Evolutionary conservation across 1,140 invertebrate species (phyloP), one percentile per base, ranked within the genome.

Genomic region (Drosophila ercepeae): DNA sequence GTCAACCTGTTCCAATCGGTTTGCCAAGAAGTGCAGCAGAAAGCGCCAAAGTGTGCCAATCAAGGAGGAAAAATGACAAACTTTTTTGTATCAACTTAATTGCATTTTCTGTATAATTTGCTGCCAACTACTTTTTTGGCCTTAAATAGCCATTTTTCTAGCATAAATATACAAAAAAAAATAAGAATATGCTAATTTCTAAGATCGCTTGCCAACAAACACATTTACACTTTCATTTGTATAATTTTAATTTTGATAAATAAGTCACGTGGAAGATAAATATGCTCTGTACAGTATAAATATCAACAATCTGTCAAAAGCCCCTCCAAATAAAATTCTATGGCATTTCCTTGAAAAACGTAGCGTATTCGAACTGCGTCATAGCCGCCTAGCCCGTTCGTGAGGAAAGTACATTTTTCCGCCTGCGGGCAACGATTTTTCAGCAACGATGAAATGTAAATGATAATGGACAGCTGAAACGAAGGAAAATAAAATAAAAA

Each of bases 331-430:
- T n/a, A n/a, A n/a, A n/a, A n/a, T n/a, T n/a, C n/a, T n/a, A n/a
- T n/a, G n/a, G n/a, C n/a, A n/a, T 75, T 55, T 44, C 45, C 25
- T 60, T 54, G 39, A 51, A 34, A 48, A 36, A 32, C 32, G 51
- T 57, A 46, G 74, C 29, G 34, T 19, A 74, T 71, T 55, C 60
- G 9, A 52, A 81, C 72, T 81, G 77, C 78, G 78, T 81, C 78
- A 81, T 58, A 58, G 7, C 6, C 27, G 46, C 27, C 41, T 48
- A 32, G 2, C 7, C 29, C 6, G 29, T 7, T 21, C 36, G 9
- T 6, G n/a, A 34, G 27, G 13, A 14, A 50, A 50, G 13, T 25
- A n/a, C 1, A 25, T 25, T 63, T 58, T 58, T 25, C 32, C 21
- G n/a, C 29, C 25, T 50, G 48, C 58, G 58, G 29, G 14, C 29